Base-by-base conservation (phyloP, 2,113 vertebrate species). In the Hydrochoerus hydrochaeris region DNA sequence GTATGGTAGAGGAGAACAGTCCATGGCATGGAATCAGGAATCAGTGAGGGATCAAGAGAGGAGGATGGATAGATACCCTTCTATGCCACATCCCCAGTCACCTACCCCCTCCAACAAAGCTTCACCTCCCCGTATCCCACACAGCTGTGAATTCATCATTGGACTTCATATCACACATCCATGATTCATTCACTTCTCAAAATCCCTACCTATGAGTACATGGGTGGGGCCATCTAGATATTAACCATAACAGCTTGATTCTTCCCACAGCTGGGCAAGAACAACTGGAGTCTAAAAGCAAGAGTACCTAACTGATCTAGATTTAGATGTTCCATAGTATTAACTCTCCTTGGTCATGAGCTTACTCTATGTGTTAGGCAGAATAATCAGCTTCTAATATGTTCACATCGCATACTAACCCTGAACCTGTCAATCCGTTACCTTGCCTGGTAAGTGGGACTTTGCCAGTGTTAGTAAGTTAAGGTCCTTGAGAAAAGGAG, bases 391-490 rank as follows among this genome's bases (percentile, higher is more conserved):
- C 32, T 26, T 91, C 80, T 89, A 46, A 81, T 49, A 88, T 26
- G 35, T 82, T 38, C 38, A 30, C 2, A 28, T 88, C n/a, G 46
- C 73, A 75, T 28, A 44, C 49, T 87, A 71, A 90, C 69, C 44
- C n/a, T 10, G 44, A 90, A 62, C 24, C 32, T 95, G 38, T 85
- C 19, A 81, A 16, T 86, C 5, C 71, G 41, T 46, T 73, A 54
- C 19, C 52, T 95, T 67, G 41, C 67, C 80, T 90, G 69, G 83
- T 65, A 89, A 65, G 78, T 32, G 4, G 73, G 63, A 41, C 44
- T 89, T 91, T 49, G 52, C n/a, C 60, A 41, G 75, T 71, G 26
- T 90, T 88, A 77, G 80, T 96, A 85, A 77, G 10, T 86, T 91
- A 52, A 95, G 67, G 73, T 65, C 60, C 12, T 80, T 46, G 65